These are phyloP conservation scores for Pammene fasciana DNA, from an alignment of 2,888 invertebrate species.

Conservation along the genomic window DNA sequence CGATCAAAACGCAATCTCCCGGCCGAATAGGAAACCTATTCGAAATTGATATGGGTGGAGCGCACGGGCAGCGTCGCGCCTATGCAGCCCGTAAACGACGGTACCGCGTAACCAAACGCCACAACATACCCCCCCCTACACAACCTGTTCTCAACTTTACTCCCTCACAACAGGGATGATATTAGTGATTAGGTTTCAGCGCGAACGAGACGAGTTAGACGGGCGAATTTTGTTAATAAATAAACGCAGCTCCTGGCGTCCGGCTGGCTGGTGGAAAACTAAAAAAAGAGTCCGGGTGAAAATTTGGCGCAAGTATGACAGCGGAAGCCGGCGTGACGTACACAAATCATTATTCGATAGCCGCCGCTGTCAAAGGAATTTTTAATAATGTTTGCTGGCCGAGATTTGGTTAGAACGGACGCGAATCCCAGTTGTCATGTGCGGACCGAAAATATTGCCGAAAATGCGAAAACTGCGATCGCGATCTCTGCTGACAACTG, in stretches of 20 bases:
- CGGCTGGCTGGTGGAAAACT: constrained; percentile 70
- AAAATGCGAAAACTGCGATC: constrained; percentile 47
- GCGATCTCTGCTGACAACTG: constrained; percentile 56
- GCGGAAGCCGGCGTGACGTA: constrained; percentile 69
- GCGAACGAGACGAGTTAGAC: constrained; percentile 65
- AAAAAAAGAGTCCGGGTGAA: constrained; percentile 67
- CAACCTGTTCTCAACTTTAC: constrained; percentile 55
- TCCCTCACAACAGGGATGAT: constrained; percentile 51
- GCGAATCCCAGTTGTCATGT: constrained; percentile 61
- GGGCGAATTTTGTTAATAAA: constrained; percentile 82
- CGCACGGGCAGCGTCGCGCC: constrained; percentile 74
- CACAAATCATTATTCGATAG: constrained; percentile 78
- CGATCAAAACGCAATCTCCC: constrained; percentile 80
- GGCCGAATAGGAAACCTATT: constrained; percentile 80
- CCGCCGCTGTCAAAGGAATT: constrained; percentile 77
- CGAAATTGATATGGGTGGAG: constrained; percentile 83
- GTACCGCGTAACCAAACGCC: constrained; percentile 57
- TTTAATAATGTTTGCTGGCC: constrained; percentile 74
- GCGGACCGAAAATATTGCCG: constrained; percentile 55
- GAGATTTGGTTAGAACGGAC: constrained; percentile 64
- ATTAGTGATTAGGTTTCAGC: constrained; percentile 45
- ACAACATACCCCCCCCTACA: constrained; percentile 47
- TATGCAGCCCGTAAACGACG: constrained; percentile 78
- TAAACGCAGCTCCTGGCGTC: constrained; percentile 77
- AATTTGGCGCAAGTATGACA: constrained; percentile 81